Evolutionary conservation across 1,140 invertebrate genomes (phyloP), one percentile per base, ranked within the genome.

Genomic region (Drosophila melanica): DNA sequence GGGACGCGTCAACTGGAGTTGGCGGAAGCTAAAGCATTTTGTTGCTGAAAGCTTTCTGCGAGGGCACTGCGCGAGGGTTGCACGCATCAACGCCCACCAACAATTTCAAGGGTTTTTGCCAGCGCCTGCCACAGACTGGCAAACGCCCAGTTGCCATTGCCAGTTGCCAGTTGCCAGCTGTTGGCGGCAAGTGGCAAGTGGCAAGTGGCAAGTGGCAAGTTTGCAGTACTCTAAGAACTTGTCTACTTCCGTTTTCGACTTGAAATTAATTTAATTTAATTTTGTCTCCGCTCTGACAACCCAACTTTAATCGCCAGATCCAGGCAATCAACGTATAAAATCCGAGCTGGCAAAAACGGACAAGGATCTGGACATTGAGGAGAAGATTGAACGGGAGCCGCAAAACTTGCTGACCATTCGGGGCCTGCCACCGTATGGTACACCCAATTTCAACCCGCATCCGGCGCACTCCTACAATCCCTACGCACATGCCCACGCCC

Each of bases 331-430:
- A 48, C 87, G 77, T 45, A 81, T 90, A 60, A 90, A 90, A 90
- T 94, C 95, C 5, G 95, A 96, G 90, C 93, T 95, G 60, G 92
- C 93, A 69, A 94, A 60, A 59, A 93, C 93, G 65, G 93, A 93
- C 58, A 93, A 93, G 76, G 93, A 87, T 16, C 50, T 66, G 76
- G 84, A 93, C 39, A 76, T 72, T 41, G 81, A 79, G 90, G 78
- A 78, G 90, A 94, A 95, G 92, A 93, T 95, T 63, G 94, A 95
- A 85, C 92, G 94, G 65, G 95, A 95, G 81, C 95, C 95, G 44
- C 95, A 96, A 23, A 90, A 90, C 70, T 60, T 91, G 57, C 33
- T 90, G 27, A 59, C 90, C 5, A 70, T 90, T 55, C 76, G 86
- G 11, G 76, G 82, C 12, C 62, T 90, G 53, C 67, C 75, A 14